Base-by-base conservation (phyloP, 2,113 vertebrate species). In the Delphinus delphis region DNA sequence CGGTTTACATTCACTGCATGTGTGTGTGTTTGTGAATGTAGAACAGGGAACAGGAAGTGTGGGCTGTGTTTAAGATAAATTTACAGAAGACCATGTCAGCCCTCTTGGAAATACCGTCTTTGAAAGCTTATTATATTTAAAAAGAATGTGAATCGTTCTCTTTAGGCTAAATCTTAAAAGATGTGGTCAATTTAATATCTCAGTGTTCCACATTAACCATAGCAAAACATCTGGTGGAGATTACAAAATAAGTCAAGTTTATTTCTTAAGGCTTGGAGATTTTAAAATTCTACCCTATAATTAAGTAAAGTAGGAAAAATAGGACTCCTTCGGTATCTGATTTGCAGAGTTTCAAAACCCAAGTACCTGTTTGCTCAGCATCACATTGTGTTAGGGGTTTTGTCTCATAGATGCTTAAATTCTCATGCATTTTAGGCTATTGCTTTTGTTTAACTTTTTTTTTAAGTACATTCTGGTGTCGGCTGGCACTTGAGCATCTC, bases 161-260 rank as follows among this genome's bases (percentile, higher is more conserved):
- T 71, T 95, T 76, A 71, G 82, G 76, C 62, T 88, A 55, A 62
- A 90, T 95, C 67, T 84, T 83, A 65, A 91, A 96, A 68, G 36
- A 80, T 77, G 11, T 33, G 38, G 23, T 79, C 41, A 41, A 8
- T 93, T 86, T 80, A 68, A n/a, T 58, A 41, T 74, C 81, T 36
- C 65, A 68, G 1, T 87, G 94, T 90, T 88, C 90, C 53, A 14
- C 31, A 74, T 92, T 91, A 73, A 36, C 44, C 31, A 33, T 84
- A 33, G 73, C 25, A 92, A 89, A 92, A 77, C 65, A 91, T 83
- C 41, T 94, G 50, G 70, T 81, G 62, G 26, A 93, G 65, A 88
- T 96, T 84, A 88, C 15, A 79, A 71, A 96, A 85, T 91, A 90
- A 79, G 38, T 96, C 38, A 33, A n/a, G n/a, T 92, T 76, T 95